Base-by-base conservation (phyloP, 1,140 invertebrate species). In the Yoshiicerus persimilis region DNA sequence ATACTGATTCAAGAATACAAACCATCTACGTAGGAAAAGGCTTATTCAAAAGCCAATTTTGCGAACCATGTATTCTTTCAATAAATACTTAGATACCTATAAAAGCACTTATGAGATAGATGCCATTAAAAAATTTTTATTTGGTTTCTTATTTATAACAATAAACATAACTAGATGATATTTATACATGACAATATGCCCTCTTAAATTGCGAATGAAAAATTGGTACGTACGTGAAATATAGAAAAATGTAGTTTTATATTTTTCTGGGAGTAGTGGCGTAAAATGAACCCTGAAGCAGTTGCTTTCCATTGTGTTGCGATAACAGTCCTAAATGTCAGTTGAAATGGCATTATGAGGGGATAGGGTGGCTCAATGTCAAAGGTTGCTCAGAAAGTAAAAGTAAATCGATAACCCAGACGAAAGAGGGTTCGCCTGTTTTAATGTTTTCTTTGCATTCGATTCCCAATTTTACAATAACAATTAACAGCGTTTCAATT, bases 281-380 rank as follows among this genome's bases (percentile, higher is more conserved):
- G 39, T n/a, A 16, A 83, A 34, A 20, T 11, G 34, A 6, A 83
- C 6, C 34, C 27, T n/a, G 77, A 87, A 39, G 36, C 13, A 41
- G 10, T 27, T 87, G 32, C 41, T 70, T 75, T 41, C 34, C 62
- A 23, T 36, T 87, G 32, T 77, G 62, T 25, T 75, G 10, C 32
- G 34, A n/a, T 41, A 25, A 16, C 9, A 13, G 30, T 30, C 13
- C 30, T 87, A 75, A 87, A 77, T 77, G 86, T 87, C 86, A 87
- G 30, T 32, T 38, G 75, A 87, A 87, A 87, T 87, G 86, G 39
- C 86, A 87, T 83, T 25, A 87, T 16, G 39, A 34, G 47, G n/a
- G n/a, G n/a, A n/a, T 25, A 64, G 75, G 39, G 77, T 83, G 86
- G 75, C 36, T 87, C 27, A 16, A 87, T 83, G 86, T 87, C 86